These are phyloP conservation scores for Oreotrochilus melanogaster DNA, from an alignment of 2,113 vertebrate genomes.

Conservation along the genomic window DNA sequence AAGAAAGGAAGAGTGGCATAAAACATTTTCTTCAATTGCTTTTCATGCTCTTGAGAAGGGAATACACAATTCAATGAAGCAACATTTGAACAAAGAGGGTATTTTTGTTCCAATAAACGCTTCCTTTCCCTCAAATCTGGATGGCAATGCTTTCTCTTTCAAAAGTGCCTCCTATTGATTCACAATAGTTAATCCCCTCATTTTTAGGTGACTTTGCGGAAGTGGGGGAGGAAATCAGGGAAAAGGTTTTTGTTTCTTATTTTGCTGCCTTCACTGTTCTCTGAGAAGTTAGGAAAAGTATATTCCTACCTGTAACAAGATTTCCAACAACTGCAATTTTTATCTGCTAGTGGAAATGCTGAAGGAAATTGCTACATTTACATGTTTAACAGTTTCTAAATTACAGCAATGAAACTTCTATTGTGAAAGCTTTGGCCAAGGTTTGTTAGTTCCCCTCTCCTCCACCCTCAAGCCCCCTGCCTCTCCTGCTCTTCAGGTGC, in stretches of 20 bases:
- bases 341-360: background rate
- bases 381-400: background rate
- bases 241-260: background rate
- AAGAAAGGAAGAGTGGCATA: slow-evolving; percentile 34
- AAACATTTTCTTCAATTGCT: slow-evolving; percentile 51
- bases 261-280: background rate
- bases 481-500: slow-evolving; percentile 42
- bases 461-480: background rate
- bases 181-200: slow-evolving; percentile 51
- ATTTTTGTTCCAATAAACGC: slow-evolving; percentile 70
- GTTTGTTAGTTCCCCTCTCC: slow-evolving; percentile 2
- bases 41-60: slow-evolving; percentile 51
- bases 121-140: slow-evolving; percentile 66
- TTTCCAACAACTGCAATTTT: background rate
- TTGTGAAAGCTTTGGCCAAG: background rate
- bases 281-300: background rate
- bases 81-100: slow-evolving; percentile 61
- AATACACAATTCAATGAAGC: slow-evolving; percentile 56
- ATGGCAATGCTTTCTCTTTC: slow-evolving; percentile 65
- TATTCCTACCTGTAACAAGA: background rate
- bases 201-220: slow-evolving; percentile 27
- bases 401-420: slow-evolving; percentile 42
- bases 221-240: background rate
- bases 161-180: slow-evolving; percentile 61
- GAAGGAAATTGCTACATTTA: background rate